A percentile compares a stretch with the other conserved stretches of the same genome.
These are phyloP conservation scores for Brachyalestes nurse DNA, from an alignment of 2,797 vertebrate genomes.

Conservation along the genomic window DNA sequence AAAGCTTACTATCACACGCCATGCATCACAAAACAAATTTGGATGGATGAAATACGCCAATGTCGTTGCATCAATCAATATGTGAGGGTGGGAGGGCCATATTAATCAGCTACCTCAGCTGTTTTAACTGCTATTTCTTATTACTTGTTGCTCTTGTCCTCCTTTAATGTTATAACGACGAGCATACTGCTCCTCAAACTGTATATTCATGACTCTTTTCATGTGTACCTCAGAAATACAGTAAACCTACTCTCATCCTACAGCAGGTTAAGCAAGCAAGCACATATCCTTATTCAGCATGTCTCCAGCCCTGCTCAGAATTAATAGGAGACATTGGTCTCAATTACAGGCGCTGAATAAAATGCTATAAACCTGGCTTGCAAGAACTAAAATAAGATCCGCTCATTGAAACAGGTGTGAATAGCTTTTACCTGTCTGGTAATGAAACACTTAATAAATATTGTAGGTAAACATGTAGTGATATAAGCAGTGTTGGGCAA, in stretches of 20 bases:
- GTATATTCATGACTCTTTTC: conserved; percentile 47
- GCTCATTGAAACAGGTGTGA: conserved; percentile 1
- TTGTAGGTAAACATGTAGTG: not conserved
- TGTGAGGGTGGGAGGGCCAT: conserved; percentile 25
- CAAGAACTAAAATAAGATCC: conserved; percentile 12
- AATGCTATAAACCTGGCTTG: conserved; percentile 30
- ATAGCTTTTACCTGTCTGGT: conserved; percentile 8
- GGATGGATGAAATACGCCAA: conserved; percentile 24
- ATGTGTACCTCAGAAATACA: conserved; percentile 47
- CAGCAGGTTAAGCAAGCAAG: conserved; percentile 38
- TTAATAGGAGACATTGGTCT: conserved; percentile 50
- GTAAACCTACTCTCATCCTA: conserved; percentile 40
- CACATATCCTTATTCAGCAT: conserved; percentile 39
- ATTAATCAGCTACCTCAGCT: conserved; percentile 37
- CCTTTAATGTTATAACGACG: conserved; percentile 37
- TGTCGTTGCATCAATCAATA: conserved; percentile 20
- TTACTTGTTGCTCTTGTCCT: conserved; percentile 33
- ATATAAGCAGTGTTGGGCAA: too few relatives aligned
- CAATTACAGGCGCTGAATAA: conserved; percentile 35
- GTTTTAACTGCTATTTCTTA: conserved; percentile 49
- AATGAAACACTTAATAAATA: not conserved
- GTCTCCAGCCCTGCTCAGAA: conserved; percentile 42
- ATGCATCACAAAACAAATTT: conserved; percentile 30
- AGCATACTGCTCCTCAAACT: conserved; percentile 1
- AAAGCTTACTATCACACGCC: not conserved